Percentiles rank a stretch among this genome's conserved stretches.
Evolutionary conservation across 2,113 vertebrate genomes (phyloP).

Genomic region (Mustela lutreola): DNA sequence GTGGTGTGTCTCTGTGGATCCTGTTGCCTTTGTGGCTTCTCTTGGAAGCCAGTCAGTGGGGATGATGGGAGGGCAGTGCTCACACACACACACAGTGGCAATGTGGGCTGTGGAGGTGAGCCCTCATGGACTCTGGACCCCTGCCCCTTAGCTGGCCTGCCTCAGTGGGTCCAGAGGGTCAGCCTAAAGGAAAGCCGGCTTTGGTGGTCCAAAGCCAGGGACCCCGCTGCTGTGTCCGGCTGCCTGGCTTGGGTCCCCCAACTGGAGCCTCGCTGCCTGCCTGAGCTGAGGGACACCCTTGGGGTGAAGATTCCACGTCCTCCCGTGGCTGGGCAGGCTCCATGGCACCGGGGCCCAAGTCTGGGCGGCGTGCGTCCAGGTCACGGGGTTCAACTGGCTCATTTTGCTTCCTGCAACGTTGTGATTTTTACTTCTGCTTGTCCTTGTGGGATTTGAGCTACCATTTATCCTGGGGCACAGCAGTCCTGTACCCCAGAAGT

Average conservation of each 20-base stretch:
- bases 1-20: background rate
- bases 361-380: no score
- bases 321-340: background rate
- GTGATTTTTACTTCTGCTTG: background rate
- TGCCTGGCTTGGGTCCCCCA: background rate
- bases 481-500: background rate
- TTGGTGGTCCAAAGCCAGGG: background rate
- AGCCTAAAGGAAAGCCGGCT: background rate
- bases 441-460: background rate
- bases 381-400: background rate
- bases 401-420: background rate
- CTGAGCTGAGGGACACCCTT: background rate
- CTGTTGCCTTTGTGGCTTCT: background rate
- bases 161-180: background rate
- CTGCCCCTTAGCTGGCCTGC: no score
- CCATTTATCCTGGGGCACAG: no score
- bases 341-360: rapidly evolving
- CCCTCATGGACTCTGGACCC: background rate
- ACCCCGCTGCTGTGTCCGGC: background rate
- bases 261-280: background rate
- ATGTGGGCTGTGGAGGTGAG: no score
- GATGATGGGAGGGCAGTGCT: background rate
- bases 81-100: background rate
- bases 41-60: background rate
- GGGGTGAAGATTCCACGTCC: background rate